Evolutionary conservation across 2,888 invertebrate genomes (phyloP).

Genomic region (Lacanobia wlatinum): DNA sequence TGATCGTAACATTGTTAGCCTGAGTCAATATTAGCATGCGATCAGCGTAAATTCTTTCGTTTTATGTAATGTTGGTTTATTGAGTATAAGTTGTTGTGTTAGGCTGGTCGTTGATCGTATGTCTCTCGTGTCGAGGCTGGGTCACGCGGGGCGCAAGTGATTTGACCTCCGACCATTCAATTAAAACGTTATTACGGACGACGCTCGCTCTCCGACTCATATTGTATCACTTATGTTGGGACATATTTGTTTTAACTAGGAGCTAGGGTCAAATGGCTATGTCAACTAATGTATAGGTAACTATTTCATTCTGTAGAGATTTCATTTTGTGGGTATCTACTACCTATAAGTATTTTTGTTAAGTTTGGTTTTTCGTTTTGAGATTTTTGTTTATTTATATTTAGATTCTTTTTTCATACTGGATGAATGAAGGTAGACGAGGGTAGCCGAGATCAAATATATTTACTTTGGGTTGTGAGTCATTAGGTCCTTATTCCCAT

Average conservation of each 20-base stretch:
- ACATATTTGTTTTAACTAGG: slow-evolving; percentile 57
- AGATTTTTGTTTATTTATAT: background rate
- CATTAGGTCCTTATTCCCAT: background rate
- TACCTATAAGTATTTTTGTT: background rate
- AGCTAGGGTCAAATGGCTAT: slow-evolving; percentile 22
- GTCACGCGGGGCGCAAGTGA: slow-evolving; percentile 85
- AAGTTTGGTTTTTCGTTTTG: background rate
- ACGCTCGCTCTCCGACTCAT: slow-evolving; percentile 72
- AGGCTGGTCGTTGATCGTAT: slow-evolving; percentile 36
- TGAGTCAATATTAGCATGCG: slow-evolving; percentile 61
- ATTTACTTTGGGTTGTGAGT: background rate
- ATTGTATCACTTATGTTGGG: slow-evolving; percentile 68
- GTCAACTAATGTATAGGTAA: slow-evolving; percentile 1
- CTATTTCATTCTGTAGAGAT: slow-evolving; percentile 8
- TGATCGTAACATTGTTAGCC: slow-evolving; percentile 68
- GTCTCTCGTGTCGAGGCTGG: slow-evolving; percentile 67
- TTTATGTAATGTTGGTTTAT: slow-evolving; percentile 29
- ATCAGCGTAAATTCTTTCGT: slow-evolving; percentile 56
- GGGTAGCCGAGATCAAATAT: background rate
- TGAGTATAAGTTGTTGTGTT: slow-evolving; percentile 32
- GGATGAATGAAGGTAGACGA: no score
- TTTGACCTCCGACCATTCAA: slow-evolving; percentile 89
- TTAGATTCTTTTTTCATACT: background rate
- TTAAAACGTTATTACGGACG: slow-evolving; percentile 84
- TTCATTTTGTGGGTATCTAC: background rate